Evolutionary conservation across 2,113 vertebrate genomes (phyloP), one percentile per base, ranked within the genome.

Genomic region (Dipodomys stephensi): DNA sequence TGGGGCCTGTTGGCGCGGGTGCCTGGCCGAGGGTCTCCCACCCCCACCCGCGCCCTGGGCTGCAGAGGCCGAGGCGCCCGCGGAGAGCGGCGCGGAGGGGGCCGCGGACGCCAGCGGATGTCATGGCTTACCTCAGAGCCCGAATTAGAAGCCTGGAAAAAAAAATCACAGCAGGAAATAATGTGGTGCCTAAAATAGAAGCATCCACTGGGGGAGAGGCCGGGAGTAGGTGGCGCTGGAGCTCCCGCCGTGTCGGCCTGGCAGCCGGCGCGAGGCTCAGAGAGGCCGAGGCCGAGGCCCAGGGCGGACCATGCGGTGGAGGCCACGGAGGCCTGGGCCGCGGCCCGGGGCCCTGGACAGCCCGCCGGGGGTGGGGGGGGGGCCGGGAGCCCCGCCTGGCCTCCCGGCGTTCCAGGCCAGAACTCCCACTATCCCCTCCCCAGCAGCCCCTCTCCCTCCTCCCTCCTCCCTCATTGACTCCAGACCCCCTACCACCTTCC

Each of bases 131-230:
- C 98, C 98, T 98, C 98, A 98, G 98, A 98, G 98, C 98, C 97
- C 60, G 95, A 98, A 98, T 98, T 98, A 98, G 98, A 98, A 98
- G 97, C 97, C 95, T 97, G 96, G 39, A 39, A 98, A 98, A 98
- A 98, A 98, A 98, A 98, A 98, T 98, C 98, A 98, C 97, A 98
- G 98, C 98, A 98, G 98, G 98, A 98, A 98, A 98, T 98, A 98
- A 98, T 97, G 98, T 91, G 98, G 96, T 95, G 95, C 98, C 97
- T 94, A 98, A 98, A 98, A 98, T 98, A 98, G 98, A 93, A 97
- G 96, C 97, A 91, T 97, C 96, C 93, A 97, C 98, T 96, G 97
- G 96, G 97, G 98, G 97, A 62, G 88, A 97, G 98, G 98, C 98
- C 95, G 97, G 97, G 98, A 98, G 98, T 97, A 96, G 98, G 98